phyloP scores from a whole-genome alignment of 2,888 invertebrate species.

The Conops quadrifasciatus region DNA sequence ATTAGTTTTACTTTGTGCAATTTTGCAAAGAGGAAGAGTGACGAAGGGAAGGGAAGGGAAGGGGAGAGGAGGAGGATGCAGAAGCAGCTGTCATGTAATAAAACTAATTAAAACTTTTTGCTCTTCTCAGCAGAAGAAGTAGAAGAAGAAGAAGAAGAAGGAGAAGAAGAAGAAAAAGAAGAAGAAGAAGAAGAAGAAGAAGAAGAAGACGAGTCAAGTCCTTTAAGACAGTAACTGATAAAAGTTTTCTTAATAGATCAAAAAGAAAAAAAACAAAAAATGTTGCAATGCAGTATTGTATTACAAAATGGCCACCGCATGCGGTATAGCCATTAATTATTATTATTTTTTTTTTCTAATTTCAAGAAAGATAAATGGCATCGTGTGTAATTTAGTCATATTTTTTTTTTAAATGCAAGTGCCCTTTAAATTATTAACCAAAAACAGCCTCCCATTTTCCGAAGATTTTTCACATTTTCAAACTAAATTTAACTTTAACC shows the following conservation, averaged over 20 bases:
- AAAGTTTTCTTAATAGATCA: neutral
- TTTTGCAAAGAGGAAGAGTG: neutral
- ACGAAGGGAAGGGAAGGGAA: neutral
- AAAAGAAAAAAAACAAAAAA: neutral
- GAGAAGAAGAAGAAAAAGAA: too few species aligned
- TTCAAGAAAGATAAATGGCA: too few species aligned
- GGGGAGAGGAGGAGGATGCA: neutral
- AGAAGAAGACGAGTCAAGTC: too few species aligned
- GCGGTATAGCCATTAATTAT: too few species aligned
- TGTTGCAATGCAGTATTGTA: neutral
- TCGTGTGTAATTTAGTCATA: too few species aligned
- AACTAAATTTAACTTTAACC: too few species aligned
- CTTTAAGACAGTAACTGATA: too few species aligned
- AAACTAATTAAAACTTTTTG: slow-evolving; percentile 1
- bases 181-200: neutral
- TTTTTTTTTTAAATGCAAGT: too few species aligned
- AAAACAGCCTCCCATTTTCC: too few species aligned
- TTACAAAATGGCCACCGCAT: slow-evolving; percentile 19
- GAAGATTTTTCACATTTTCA: too few species aligned
- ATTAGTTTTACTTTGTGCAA: slow-evolving; percentile 5
- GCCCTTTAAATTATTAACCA: too few species aligned
- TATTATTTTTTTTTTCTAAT: too few species aligned
- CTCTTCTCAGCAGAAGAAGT: neutral
- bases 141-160: neutral
- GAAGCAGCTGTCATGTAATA: slow-evolving; percentile 8